Evolutionary conservation across 35 echinoderm and acorn worm species (phyloP).

Genomic region (Amphiura filiformis): DNA sequence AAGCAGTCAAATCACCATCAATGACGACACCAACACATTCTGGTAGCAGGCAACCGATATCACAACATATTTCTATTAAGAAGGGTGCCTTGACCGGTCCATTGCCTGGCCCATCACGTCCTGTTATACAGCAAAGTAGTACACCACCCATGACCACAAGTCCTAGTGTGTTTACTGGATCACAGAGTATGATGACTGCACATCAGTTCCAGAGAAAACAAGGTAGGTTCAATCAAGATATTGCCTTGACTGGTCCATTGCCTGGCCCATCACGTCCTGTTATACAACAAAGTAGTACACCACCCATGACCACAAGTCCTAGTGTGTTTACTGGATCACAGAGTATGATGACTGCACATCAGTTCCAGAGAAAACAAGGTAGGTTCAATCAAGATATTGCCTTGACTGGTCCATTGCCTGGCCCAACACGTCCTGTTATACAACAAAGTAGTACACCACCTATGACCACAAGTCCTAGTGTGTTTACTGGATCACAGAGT

Average conservation of each 20-base stretch:
- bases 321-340: neutral
- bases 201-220: neutral
- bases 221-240: neutral
- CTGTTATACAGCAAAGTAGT: neutral
- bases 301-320: neutral
- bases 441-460: neutral
- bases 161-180: neutral
- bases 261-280: neutral
- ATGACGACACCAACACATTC: neutral
- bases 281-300: neutral
- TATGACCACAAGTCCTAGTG: neutral
- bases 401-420: neutral
- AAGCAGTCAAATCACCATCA: neutral
- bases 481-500: neutral
- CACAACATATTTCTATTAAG: neutral
- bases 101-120: neutral
- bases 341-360: neutral
- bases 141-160: neutral
- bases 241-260: neutral
- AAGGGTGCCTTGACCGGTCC: neutral
- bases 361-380: neutral
- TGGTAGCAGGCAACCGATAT: neutral
- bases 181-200: neutral
- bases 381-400: neutral
- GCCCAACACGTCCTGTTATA: neutral